A percentile compares a stretch with the other conserved stretches of the same genome.
phyloP scores from a whole-genome alignment of 2,888 invertebrate genomes.

The Megalurothrips usitatus region DNA sequence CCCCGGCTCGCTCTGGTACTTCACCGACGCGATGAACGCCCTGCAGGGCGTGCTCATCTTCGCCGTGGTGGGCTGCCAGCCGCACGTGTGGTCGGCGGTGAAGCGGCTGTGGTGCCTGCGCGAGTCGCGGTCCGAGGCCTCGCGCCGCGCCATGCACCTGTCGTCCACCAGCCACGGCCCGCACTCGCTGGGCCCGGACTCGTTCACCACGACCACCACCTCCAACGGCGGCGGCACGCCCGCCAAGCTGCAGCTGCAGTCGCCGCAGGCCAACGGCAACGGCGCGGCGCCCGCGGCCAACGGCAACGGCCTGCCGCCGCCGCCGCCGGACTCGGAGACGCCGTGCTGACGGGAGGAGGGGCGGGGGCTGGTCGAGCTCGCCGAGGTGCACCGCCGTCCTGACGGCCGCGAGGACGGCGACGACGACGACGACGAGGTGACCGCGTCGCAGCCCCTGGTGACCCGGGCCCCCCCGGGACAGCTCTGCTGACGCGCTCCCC shows the following conservation, averaged over 20 bases:
- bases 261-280: neutral
- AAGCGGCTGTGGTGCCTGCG: constrained; percentile 62
- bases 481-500: too few relatives aligned
- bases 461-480: neutral
- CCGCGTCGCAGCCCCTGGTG: constrained; percentile 1
- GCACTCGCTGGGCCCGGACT: neutral
- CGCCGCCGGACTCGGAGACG: constrained; percentile 9
- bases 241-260: constrained; percentile 16
- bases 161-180: constrained; percentile 13
- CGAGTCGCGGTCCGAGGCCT: constrained; percentile 50
- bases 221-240: neutral
- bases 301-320: constrained; percentile 5
- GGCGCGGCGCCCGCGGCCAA: neutral
- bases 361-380: neutral
- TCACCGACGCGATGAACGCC: constrained; percentile 79
- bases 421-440: neutral
- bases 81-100: constrained; percentile 68
- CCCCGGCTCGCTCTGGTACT: constrained; percentile 74
- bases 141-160: constrained; percentile 8
- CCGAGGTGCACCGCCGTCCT: neutral
- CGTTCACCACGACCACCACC: neutral
- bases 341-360: constrained; percentile 16
- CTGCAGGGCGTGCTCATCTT: constrained; percentile 85
- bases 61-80: constrained; percentile 83
- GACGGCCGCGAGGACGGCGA: neutral